Base-by-base conservation (phyloP, 2,113 vertebrate genomes). In the Donacobius atricapilla region DNA sequence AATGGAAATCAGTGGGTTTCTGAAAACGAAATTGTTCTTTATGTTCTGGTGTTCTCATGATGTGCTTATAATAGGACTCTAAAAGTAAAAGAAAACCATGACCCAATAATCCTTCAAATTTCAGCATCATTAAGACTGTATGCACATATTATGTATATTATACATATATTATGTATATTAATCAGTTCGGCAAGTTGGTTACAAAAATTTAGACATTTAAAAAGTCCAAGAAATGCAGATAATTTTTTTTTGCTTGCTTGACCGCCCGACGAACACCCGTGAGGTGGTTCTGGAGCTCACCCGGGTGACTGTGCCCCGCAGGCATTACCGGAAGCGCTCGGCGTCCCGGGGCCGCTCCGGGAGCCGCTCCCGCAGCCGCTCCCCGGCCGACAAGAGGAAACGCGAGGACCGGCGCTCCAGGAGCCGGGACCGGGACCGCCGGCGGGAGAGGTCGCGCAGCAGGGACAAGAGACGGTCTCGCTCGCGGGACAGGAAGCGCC, bases 291-390 rank as follows among this genome's bases (percentile, higher is more conserved):
- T 48, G 5, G 2, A 1, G 4, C 35, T 75, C 2, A 18, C 1
- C 0, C 16, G 69, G 22, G n/a, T 87, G 48, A 1, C 9, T 37
- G 79, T 51, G 8, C 6, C 2, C 7, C 17, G 1, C 95, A 99
- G 99, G 93, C 99, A 99, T 85, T 99, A 99, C 40, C 98, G 99
- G 83, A 99, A 99, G 81, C 98, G 99, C 13, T 99, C 99, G 0
- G 96, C 99, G 0, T 99, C 99, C 1, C 98, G 99, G 13, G 99
- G 99, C 0, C 98, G 99, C 24, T 99, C 99, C 0, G 99, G 98
- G 3, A 99, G 98, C n/a, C n/a, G n/a, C n/a, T n/a, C n/a, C n/a
- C n/a, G n/a, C n/a, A n/a, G n/a, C n/a, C n/a, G n/a, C n/a, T n/a
- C n/a, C n/a, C n/a, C n/a, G n/a, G n/a, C n/a, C n/a, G n/a, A n/a